These are phyloP conservation scores for Serinus canaria DNA, from an alignment of 2,113 vertebrate genomes.

Conservation along the genomic window DNA sequence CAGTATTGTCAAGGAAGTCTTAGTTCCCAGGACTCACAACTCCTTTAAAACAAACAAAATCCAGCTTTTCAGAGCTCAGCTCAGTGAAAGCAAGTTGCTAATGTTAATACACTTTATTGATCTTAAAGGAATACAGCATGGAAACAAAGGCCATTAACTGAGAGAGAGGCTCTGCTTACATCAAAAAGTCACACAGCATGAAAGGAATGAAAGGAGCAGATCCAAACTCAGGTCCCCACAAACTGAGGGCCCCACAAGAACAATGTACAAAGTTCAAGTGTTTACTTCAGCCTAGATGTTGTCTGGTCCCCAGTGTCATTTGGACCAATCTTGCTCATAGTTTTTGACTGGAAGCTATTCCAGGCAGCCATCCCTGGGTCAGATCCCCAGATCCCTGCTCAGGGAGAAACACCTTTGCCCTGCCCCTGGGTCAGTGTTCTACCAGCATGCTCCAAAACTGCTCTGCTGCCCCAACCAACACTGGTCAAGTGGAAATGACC, in stretches of 20 bases:
- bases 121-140: slow-evolving; percentile 51
- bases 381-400: background rate
- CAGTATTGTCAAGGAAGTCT: background rate
- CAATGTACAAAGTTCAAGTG: background rate
- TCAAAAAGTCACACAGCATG: background rate
- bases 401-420: background rate
- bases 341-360: background rate
- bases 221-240: background rate
- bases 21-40: background rate
- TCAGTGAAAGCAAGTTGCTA: slow-evolving; percentile 2
- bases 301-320: background rate
- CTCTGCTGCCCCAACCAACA: background rate
- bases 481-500: background rate
- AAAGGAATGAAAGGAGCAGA: background rate
- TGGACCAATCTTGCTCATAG: background rate
- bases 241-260: background rate
- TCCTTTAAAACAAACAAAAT: slow-evolving; percentile 13
- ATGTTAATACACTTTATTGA: slow-evolving; percentile 54
- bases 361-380: background rate
- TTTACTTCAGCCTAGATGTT: background rate
- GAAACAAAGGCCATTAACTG: slow-evolving; percentile 36
- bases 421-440: background rate
- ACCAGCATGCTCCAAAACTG: background rate
- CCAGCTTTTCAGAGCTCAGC: slow-evolving; percentile 23
- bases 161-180: slow-evolving; percentile 39